Conservation (phyloP, 2,113 vertebrate genomes). For the Nothobranchius kuhntae region DNA sequence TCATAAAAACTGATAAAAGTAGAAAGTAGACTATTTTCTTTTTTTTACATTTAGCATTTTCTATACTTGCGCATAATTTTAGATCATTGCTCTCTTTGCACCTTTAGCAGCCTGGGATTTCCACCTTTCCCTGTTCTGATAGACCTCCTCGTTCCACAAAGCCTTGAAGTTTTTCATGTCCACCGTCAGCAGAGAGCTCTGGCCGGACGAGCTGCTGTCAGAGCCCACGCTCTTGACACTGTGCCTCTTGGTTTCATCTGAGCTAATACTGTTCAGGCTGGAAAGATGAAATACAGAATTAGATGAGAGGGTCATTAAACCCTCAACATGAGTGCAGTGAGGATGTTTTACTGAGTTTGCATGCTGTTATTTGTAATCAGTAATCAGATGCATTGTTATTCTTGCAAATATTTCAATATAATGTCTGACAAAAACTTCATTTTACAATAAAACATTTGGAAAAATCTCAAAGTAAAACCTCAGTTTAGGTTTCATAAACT, state of each 20-base stretch:
- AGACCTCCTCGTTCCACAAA: conserved; percentile 92
- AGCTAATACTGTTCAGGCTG: conserved; percentile 89
- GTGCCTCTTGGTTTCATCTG: conserved; percentile 85
- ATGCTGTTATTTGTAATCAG: no score
- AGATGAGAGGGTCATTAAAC: neutral
- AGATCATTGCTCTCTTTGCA: conserved; percentile 48
- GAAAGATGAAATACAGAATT: neutral
- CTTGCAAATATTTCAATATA: neutral
- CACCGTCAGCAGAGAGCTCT: conserved; percentile 87
- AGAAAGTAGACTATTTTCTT: neutral
- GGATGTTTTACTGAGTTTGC: neutral
- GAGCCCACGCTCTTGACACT: conserved; percentile 87
- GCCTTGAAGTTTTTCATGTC: conserved; percentile 93
- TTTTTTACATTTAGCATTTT: no score
- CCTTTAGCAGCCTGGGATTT: conserved; percentile 93
- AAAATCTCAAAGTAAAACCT: neutral
- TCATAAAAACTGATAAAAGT: neutral
- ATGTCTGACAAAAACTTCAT: neutral
- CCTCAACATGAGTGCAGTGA: neutral
- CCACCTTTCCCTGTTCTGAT: conserved; percentile 93
- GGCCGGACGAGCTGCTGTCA: conserved; percentile 87
- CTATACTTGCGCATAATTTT: neutral
- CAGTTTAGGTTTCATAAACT: no score
- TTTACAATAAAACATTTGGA: neutral
- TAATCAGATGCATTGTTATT: neutral